phyloP scores from a whole-genome alignment of 2,113 vertebrate species.

The Dryoscopus gambensis region DNA sequence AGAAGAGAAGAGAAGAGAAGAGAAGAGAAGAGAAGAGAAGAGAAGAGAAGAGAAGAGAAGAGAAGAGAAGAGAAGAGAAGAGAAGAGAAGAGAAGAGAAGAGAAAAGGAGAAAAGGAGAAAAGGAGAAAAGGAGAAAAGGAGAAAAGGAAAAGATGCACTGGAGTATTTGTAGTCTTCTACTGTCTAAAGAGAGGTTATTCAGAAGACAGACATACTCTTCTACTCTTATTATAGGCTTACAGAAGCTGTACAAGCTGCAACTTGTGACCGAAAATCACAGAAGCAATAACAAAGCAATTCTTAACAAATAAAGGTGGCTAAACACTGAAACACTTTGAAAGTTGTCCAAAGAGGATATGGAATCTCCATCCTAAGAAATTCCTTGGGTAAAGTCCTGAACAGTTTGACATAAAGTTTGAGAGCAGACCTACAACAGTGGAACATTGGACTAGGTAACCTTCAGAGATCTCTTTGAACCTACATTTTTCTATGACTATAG shows the following conservation, averaged over 20 bases:
- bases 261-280: neutral
- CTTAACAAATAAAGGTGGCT: neutral
- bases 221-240: neutral
- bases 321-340: neutral
- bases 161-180: neutral
- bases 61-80: too few relatives aligned
- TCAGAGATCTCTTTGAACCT: neutral
- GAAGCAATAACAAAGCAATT: neutral
- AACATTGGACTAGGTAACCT: neutral
- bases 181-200: neutral
- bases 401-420: neutral
- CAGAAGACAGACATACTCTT: neutral
- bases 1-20: too few relatives aligned
- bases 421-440: neutral
- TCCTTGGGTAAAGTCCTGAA: neutral
- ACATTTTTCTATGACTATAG: neutral
- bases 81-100: too few relatives aligned
- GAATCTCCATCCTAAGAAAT: neutral
- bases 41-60: too few relatives aligned
- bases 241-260: neutral
- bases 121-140: too few relatives aligned
- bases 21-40: too few relatives aligned
- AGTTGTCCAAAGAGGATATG: neutral
- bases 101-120: accelerated
- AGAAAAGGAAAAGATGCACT: accelerated